Percentiles rank a stretch among this genome's conserved stretches.
Conservation (phyloP, 2,888 invertebrate species). For the Dolichopus griseipennis region DNA sequence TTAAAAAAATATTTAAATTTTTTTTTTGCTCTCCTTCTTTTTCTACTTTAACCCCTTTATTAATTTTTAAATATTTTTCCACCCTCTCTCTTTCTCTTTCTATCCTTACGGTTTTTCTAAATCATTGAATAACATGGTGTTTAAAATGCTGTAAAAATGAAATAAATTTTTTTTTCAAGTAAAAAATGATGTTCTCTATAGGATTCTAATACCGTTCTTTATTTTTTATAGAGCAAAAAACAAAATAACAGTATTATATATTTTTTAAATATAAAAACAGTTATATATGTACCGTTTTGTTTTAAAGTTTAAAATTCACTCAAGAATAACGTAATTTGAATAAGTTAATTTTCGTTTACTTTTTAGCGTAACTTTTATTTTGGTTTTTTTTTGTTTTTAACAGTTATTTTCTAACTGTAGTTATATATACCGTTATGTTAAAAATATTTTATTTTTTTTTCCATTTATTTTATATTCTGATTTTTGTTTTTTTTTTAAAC, state of each 20-base stretch:
- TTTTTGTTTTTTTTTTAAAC: not conserved
- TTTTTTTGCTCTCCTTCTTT: not conserved
- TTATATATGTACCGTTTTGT: not conserved
- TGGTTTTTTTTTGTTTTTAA: no score
- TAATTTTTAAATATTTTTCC: no score
- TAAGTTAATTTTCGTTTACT: constrained; percentile 1
- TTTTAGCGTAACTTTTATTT: not conserved
- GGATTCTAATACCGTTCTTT: not conserved
- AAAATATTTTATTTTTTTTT: not conserved
- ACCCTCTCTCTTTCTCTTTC: not conserved
- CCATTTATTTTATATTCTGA: no score
- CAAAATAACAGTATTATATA: no score
- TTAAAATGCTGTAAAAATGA: not conserved
- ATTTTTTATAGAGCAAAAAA: not conserved
- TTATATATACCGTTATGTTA: not conserved
- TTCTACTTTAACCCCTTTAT: not conserved
- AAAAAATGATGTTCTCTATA: not conserved
- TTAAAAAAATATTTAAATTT: not conserved
- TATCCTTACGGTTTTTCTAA: not conserved
- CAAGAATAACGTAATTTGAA: constrained; percentile 1
- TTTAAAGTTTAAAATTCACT: not conserved
- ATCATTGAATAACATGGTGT: constrained; percentile 6
- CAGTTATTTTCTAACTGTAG: no score
- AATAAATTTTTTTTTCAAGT: not conserved
- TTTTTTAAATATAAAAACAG: not conserved